Evolutionary conservation across 2,113 vertebrate genomes (phyloP).

Genomic region (Cephalopholis sonnerati): DNA sequence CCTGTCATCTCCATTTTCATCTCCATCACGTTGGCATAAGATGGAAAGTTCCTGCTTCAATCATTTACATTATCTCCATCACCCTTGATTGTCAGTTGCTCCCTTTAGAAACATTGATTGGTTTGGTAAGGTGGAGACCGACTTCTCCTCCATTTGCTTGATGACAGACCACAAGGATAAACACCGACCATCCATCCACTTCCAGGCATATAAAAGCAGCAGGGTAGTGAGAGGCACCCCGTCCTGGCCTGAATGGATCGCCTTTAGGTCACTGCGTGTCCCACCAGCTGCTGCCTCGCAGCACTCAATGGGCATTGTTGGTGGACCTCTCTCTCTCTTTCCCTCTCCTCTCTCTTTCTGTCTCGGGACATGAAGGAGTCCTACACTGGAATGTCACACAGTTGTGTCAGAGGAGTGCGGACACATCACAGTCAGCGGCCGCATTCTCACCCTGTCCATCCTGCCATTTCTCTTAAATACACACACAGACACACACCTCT

Average conservation of each 20-base stretch:
- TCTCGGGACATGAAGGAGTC: conserved; percentile 75
- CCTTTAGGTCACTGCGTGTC: conserved; percentile 79
- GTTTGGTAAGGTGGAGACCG: conserved; percentile 12
- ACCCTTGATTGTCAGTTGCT: conserved; percentile 17
- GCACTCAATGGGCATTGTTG: conserved; percentile 81
- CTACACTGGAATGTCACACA: conserved; percentile 83
- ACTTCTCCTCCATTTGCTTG: conserved; percentile 34
- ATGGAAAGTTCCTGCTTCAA: conserved; percentile 37
- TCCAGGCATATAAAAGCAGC: conserved; percentile 75
- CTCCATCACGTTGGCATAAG: conserved; percentile 21
- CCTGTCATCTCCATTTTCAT: conserved; percentile 61
- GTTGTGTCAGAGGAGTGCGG: conserved; percentile 76
- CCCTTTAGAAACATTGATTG: conserved; percentile 1
- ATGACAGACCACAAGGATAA: conserved; percentile 64
- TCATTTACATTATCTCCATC: conserved; percentile 37
- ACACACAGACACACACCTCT: conserved; percentile 29
- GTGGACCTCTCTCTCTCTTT: conserved; percentile 62
- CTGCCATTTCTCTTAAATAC: conserved; percentile 28
- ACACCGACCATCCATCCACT: conserved; percentile 80
- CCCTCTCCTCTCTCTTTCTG: conserved; percentile 39
- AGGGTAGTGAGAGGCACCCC: conserved; percentile 72
- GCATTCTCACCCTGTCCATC: conserved; percentile 78
- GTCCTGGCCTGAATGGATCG: conserved; percentile 76
- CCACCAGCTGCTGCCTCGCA: conserved; percentile 80
- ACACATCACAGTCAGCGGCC: conserved; percentile 80